Base-by-base conservation (phyloP, 2,113 vertebrate species). In the Pimephales promelas region DNA sequence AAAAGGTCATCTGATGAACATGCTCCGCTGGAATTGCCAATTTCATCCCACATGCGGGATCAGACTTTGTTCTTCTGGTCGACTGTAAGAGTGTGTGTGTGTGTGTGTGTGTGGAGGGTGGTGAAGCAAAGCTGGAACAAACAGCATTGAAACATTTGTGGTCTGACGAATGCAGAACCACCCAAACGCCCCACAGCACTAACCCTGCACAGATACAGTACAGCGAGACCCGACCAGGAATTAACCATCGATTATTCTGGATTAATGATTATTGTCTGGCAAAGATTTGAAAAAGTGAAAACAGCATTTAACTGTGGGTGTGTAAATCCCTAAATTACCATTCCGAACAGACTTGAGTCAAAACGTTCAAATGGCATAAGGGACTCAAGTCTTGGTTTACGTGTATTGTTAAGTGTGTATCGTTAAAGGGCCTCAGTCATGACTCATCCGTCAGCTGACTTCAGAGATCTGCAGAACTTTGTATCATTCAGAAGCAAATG, bases 1-100 rank as follows among this genome's bases (percentile, higher is more conserved):
- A 84, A 93, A 93, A 92, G 89, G 92, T 91, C 92, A 91, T 61
- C 68, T 80, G 84, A 82, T 90, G 84, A 87, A 93, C 92, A 90
- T 92, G 91, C 91, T 90, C 57, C 85, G 40, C 74, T 89, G 90
- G 88, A 90, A 90, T 92, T 93, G 89, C 79, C 79, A 85, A 86
- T 75, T 89, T 70, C 64, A 49, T 71, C 81, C 88, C 83, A 90
- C 89, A 77, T 56, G 78, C 47, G 85, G 77, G 43, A 84, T 83
- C 84, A 24, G n/a, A 45, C 81, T 85, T 68, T 90, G 84, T 88
- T 88, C 62, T 74, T 85, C 26, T 73, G 79, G 28, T 61, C 5
- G 11, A 7, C 77, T 64, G 45, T 36, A 22, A 16, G 71, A 20
- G n/a, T 16, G 84, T 78, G 74, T 79, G 40, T 9, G 9, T 36